Evolutionary conservation across 2,113 vertebrate species (phyloP).

Genomic region (Cercopithecus mona): DNA sequence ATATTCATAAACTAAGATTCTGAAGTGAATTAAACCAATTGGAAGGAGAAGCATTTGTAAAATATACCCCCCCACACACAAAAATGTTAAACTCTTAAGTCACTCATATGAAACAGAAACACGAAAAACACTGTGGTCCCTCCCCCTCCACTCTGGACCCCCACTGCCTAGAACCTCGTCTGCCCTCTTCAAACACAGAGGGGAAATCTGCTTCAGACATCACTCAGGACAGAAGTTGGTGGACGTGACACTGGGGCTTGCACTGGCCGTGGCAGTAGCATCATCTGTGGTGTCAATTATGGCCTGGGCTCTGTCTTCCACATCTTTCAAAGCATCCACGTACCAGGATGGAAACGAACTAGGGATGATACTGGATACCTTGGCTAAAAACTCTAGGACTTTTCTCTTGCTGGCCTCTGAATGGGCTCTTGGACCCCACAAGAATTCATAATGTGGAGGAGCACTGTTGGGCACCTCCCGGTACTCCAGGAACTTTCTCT

Average conservation of each 20-base stretch:
- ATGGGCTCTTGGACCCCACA: background rate
- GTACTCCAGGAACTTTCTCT: background rate
- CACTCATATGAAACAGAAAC: background rate
- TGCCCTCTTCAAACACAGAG: background rate
- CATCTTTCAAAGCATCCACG: background rate
- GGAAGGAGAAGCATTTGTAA: background rate
- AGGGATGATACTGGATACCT: background rate
- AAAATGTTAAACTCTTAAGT: background rate
- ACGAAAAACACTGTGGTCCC: background rate
- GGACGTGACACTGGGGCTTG: background rate
- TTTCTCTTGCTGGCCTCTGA: background rate
- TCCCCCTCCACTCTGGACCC: background rate
- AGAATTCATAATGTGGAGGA: background rate
- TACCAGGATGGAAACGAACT: background rate
- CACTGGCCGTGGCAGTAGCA: background rate
- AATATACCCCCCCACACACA: background rate
- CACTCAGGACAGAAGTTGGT: background rate
- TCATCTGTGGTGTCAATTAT: background rate
- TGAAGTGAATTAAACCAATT: background rate
- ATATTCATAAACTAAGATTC: background rate
- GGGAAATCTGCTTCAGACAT: background rate
- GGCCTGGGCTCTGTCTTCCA: background rate
- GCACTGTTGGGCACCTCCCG: background rate
- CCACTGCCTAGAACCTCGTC: background rate
- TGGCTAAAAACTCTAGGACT: background rate